phyloP scores from a whole-genome alignment of 1,140 invertebrate species.

The Drosophila bifasciata region DNA sequence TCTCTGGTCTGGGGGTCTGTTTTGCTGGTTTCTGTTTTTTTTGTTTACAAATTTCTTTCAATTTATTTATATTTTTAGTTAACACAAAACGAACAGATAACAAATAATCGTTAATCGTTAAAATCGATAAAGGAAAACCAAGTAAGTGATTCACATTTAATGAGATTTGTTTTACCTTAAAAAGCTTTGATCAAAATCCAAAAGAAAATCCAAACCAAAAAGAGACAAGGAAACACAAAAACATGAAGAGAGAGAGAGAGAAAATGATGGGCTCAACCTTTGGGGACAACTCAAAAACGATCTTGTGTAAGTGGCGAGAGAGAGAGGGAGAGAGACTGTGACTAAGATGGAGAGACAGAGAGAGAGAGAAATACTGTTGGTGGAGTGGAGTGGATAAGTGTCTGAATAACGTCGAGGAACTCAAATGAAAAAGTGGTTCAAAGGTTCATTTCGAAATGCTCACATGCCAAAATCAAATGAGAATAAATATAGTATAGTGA shows the following conservation, averaged over 20 bases:
- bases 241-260: too few relatives aligned
- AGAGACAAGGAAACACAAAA: slow-evolving; percentile 8
- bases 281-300: too few relatives aligned
- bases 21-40: slow-evolving; percentile 38
- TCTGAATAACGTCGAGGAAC: slow-evolving; percentile 20
- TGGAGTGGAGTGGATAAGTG: slow-evolving; percentile 4
- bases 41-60: slow-evolving; percentile 1
- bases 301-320: too few relatives aligned
- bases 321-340: slow-evolving; percentile 14
- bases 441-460: slow-evolving; percentile 18
- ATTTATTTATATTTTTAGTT: slow-evolving; percentile 17
- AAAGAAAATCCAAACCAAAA: slow-evolving; percentile 38
- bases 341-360: slow-evolving; percentile 16
- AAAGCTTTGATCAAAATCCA: slow-evolving; percentile 72
- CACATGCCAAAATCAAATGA: slow-evolving; percentile 34
- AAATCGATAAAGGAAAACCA: slow-evolving; percentile 16
- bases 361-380: slow-evolving; percentile 28
- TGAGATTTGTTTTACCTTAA: slow-evolving; percentile 68
- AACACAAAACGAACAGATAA: slow-evolving; percentile 37
- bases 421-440: slow-evolving; percentile 6
- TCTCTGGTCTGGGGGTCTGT: slow-evolving; percentile 32
- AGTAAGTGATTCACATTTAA: slow-evolving; percentile 49
- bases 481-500: background rate
- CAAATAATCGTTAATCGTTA: slow-evolving; percentile 20
- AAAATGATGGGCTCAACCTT: too few relatives aligned